These are phyloP conservation scores for Enteromius unitaeniatus DNA, from an alignment of 2,797 vertebrate species.

Conservation along the genomic window DNA sequence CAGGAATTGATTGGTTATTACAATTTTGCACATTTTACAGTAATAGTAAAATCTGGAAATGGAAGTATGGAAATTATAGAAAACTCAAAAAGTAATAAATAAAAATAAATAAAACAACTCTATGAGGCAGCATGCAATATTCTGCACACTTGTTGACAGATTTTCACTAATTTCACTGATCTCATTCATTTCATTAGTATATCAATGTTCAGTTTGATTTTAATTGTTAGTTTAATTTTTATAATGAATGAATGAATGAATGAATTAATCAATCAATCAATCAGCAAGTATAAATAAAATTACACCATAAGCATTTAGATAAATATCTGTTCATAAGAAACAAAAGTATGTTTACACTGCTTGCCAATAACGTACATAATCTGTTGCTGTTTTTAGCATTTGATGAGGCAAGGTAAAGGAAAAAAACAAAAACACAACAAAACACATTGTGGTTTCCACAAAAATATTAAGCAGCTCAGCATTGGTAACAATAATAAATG, in stretches of 20 bases:
- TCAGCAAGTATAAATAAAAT: neutral
- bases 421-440: neutral
- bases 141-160: neutral
- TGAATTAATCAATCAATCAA: neutral
- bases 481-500: neutral
- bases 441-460: neutral
- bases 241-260: neutral
- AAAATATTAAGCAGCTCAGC: neutral
- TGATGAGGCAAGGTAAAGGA: neutral
- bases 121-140: neutral
- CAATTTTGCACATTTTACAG: too few species aligned
- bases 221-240: neutral
- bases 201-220: neutral
- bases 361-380: neutral
- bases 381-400: neutral
- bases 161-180: neutral
- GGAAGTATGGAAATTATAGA: neutral
- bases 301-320: neutral
- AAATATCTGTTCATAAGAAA: neutral
- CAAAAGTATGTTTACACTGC: neutral
- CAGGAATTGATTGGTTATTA: too few species aligned
- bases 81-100: too few species aligned
- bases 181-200: neutral
- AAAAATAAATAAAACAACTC: neutral
- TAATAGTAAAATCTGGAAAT: too few species aligned